Conservation (phyloP, 2,797 vertebrate genomes). For the Borostomias antarcticus region DNA sequence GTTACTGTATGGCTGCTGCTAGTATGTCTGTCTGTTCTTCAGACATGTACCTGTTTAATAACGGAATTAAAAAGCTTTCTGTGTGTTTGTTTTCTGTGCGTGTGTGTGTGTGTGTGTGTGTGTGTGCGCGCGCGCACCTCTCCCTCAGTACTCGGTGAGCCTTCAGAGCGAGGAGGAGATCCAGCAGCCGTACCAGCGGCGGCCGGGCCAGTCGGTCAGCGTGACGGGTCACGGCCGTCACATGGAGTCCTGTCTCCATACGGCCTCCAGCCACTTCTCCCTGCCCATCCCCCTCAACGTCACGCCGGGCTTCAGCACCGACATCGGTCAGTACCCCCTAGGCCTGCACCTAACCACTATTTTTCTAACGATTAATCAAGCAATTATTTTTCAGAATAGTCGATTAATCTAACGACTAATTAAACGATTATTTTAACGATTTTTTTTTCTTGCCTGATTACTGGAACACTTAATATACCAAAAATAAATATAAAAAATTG, state of each 20-base stretch:
- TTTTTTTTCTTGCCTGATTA: too few relatives aligned
- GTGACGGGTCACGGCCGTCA: slow-evolving; percentile 90
- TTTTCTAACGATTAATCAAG: too few relatives aligned
- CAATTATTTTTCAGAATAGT: too few relatives aligned
- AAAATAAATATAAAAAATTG: too few relatives aligned
- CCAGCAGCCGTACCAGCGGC: slow-evolving; percentile 87
- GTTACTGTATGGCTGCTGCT: slow-evolving; percentile 1
- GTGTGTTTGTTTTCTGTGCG: slow-evolving; percentile 6
- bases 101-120: neutral
- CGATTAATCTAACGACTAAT: too few relatives aligned
- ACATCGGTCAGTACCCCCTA: slow-evolving; percentile 76
- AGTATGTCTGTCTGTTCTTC: neutral
- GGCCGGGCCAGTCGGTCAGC: slow-evolving; percentile 78
- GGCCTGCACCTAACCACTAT: neutral
- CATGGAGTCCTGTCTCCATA: slow-evolving; percentile 95
- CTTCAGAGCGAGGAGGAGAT: slow-evolving; percentile 95
- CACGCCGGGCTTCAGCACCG: slow-evolving; percentile 95
- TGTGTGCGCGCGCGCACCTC: neutral
- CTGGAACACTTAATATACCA: too few relatives aligned
- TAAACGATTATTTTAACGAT: too few relatives aligned
- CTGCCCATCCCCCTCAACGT: slow-evolving; percentile 94
- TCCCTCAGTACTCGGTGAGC: slow-evolving; percentile 89
- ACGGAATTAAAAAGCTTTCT: too few relatives aligned
- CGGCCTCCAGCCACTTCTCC: slow-evolving; percentile 91
- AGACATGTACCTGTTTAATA: too few relatives aligned